Evolutionary conservation across 1,140 invertebrate species (phyloP).

Genomic region (Sipha flava): DNA sequence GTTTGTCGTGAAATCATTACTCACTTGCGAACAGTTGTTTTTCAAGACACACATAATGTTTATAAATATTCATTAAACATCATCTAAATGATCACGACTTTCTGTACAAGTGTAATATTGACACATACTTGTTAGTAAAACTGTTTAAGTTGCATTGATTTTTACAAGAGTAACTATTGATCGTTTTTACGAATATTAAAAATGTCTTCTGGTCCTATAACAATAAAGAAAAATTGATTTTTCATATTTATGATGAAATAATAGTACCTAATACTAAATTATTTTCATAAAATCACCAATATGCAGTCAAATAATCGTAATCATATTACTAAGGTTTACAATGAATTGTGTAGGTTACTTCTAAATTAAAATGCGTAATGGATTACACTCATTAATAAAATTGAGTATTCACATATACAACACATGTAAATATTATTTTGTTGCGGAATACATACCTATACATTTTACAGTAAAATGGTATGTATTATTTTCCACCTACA

Average conservation of each 20-base stretch:
- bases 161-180: too few relatives aligned
- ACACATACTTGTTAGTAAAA: not conserved
- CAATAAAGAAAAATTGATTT: too few relatives aligned
- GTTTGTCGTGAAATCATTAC: not conserved
- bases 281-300: too few relatives aligned
- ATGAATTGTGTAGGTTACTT: not conserved
- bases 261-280: too few relatives aligned
- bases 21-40: not conserved
- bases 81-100: not conserved
- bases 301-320: too few relatives aligned
- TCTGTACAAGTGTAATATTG: not conserved
- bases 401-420: not conserved
- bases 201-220: too few relatives aligned
- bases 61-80: not conserved
- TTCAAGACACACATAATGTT: not conserved
- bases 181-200: too few relatives aligned
- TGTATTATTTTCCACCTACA: not conserved
- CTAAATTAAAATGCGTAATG: not conserved
- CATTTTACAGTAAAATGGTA: not conserved
- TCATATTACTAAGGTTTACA: not conserved
- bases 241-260: too few relatives aligned
- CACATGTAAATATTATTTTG: too few relatives aligned
- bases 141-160: not conserved
- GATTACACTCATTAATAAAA: not conserved
- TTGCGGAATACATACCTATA: not conserved